A percentile compares a stretch with the other conserved stretches of the same genome.
Conservation (phyloP, 2,113 vertebrate genomes). For the Thunnus maccoyii region DNA sequence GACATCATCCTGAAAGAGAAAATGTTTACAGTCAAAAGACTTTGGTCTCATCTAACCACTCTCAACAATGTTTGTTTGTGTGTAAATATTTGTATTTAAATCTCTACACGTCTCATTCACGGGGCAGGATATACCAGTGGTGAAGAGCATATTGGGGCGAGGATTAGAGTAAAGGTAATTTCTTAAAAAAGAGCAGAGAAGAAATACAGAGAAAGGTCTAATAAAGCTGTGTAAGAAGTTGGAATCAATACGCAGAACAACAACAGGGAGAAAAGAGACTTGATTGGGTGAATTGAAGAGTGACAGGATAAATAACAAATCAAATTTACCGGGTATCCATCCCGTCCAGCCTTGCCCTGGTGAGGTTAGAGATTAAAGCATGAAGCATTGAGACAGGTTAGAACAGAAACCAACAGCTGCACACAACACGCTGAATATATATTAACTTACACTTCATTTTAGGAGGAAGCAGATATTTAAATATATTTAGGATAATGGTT, state of each 20-base stretch:
- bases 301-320: constrained; percentile 71
- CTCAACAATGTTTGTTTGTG: neutral
- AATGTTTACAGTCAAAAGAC: neutral
- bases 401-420: constrained; percentile 62
- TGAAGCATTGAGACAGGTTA: constrained; percentile 70
- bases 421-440: constrained; percentile 29
- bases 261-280: neutral
- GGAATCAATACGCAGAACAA: constrained; percentile 4
- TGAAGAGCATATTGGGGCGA: neutral
- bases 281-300: constrained; percentile 59
- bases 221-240: constrained; percentile 1
- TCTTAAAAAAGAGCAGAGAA: neutral
- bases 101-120: constrained; percentile 22
- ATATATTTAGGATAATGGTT: neutral
- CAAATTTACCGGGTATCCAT: constrained; percentile 98
- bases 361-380: constrained; percentile 87
- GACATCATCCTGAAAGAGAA: too few species aligned
- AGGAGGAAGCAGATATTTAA: constrained; percentile 20
- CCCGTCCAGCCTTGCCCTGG: constrained; percentile 97
- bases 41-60: neutral
- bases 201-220: neutral
- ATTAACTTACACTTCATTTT: constrained; percentile 2
- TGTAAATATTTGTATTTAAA: constrained; percentile 34
- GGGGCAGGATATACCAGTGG: constrained; percentile 51
- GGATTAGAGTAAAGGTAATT: neutral